Evolutionary conservation across 2,797 vertebrate species (phyloP), one percentile per base, ranked within the genome.

Genomic region (Squalus acanthias): DNA sequence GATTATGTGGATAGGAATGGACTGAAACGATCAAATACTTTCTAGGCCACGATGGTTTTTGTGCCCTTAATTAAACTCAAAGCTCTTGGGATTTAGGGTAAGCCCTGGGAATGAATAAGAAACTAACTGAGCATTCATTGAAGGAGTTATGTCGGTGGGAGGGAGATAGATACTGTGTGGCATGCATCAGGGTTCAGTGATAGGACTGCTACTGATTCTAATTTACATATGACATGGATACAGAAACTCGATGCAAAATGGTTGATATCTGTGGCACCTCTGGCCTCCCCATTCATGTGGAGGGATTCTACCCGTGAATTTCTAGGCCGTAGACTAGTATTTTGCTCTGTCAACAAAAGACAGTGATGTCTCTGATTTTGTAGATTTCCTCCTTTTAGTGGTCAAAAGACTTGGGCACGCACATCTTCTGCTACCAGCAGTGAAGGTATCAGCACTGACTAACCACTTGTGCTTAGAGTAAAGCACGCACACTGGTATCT

Each of bases 71-170:
- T 69, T 39, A 26, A 46, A 93, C n/a, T 39, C 65, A 46, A 39
- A 93, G 91, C 91, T 69, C 63, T 46, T 17, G n/a, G 57, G 91
- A 93, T 93, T 93, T 60, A 67, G 33, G 17, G n/a, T 69, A 93
- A 93, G 20, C 91, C n/a, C n/a, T n/a, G 20, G 20, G 20, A 69
- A 93, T 69, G 22, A 46, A 93, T 9, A 93, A 9, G 91, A 46
- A 93, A 67, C 29, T 46, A 93, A 20, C 8, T 24, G 9, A 46
- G 24, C 57, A 63, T 63, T 33, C 53, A 63, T 12, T 89, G 10
- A 89, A 60, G 24, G 26, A 63, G 74, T 63, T 33, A 33, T 93
- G 9, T 10, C 39, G 3, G n/a, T 24, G 20, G 65, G 91, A 69
- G 91, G 0, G 39, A 69, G 4, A 12, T 69, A 69, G 4, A 12